A percentile compares a stretch with the other conserved stretches of the same genome.
Evolutionary conservation across 2,888 invertebrate genomes (phyloP).

Genomic region (Labia minor): DNA sequence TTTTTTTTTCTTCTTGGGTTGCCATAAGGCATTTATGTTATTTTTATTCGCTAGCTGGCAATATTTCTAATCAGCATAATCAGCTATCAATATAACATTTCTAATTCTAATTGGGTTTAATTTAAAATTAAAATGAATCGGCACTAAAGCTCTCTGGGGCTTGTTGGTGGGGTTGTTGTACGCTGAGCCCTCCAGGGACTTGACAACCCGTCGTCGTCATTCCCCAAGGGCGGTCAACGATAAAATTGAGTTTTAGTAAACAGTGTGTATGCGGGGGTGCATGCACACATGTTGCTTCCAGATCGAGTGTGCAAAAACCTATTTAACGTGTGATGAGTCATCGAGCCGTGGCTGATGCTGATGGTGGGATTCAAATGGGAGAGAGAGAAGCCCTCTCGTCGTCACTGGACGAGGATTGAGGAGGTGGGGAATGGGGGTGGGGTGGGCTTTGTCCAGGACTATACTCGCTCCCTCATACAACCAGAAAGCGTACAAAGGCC

Average conservation of each 20-base stretch:
- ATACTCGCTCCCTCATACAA: too few species aligned
- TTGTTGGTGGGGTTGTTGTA: background rate
- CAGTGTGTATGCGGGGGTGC: background rate
- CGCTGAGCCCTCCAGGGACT: background rate
- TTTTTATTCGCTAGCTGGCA: background rate
- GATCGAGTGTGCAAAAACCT: conserved; percentile 13
- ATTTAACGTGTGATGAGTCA: conserved; percentile 8
- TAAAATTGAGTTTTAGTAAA: conserved; percentile 13
- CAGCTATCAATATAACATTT: conserved; percentile 3
- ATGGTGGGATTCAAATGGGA: background rate
- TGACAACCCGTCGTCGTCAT: conserved; percentile 13
- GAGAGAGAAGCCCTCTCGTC: background rate
- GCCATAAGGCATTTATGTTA: background rate
- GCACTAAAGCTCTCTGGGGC: background rate
- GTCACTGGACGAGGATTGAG: background rate
- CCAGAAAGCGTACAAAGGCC: background rate
- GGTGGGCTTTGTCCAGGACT: background rate
- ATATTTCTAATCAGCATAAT: background rate
- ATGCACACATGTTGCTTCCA: conserved; percentile 13
- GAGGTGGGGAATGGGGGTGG: too few species aligned
- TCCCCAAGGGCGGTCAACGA: conserved; percentile 13
- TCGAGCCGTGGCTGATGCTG: background rate
- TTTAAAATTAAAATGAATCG: conserved; percentile 13
- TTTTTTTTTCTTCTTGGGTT: background rate
- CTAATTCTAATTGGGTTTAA: conserved; percentile 1